Evolutionary conservation across 2,888 invertebrate species (phyloP), one percentile per base, ranked within the genome.

Genomic region (Sympetrum striolatum): DNA sequence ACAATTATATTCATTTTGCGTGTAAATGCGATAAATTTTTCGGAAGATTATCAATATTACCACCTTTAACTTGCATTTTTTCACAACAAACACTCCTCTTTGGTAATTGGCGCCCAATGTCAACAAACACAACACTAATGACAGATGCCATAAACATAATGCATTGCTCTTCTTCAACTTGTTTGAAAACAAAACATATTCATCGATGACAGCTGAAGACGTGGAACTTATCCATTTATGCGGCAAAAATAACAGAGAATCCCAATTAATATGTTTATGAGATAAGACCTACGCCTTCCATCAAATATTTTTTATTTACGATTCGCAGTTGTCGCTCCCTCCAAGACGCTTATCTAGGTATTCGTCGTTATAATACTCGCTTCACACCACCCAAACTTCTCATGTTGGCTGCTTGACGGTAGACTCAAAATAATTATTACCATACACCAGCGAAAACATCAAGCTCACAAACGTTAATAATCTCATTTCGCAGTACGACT

Each of bases 291-390:
- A 86, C 86, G 86, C 86, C 86, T 86, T 86, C 86, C 60, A 86
- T 86, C 86, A 86, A 86, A 86, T 86, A 86, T 86, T 86, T 73
- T 86, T 86, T 86, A 86, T 86, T 86, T 86, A 86, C 86, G 86
- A 86, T 86, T 86, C 86, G 86, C 86, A 86, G 86, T 60, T 86
- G 86, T 86, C 86, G 58, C 58, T 12, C 60, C 31, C 82, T 37
- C 35, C 86, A 86, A 86, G 86, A 86, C 86, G 86, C 86, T 86
- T 86, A 86, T 60, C 64, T 86, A 60, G 35, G 18, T 60, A 58
- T 86, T 60, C 58, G 60, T 64, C 86, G 86, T 31, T 86, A 60
- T 64, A 37, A 39, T 60, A 37, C 60, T 64, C 60, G 39, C n/a
- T 60, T 86, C 37, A 18, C 86, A 31, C 39, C 22, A 86, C 12